Conservation (phyloP, 2,113 vertebrate genomes). For the Peromyscus polionotus region DNA sequence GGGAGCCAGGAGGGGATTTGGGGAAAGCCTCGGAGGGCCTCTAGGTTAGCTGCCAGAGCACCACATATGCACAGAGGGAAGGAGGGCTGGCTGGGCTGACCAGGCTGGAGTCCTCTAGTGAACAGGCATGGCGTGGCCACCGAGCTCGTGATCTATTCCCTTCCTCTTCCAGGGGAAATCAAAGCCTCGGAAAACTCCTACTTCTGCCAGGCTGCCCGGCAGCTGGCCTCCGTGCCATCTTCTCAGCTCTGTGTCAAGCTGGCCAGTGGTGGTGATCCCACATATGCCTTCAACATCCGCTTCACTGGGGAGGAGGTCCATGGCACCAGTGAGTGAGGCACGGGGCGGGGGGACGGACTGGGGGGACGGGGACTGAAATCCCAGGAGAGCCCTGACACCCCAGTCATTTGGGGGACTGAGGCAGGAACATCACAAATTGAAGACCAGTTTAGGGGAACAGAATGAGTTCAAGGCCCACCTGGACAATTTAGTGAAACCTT, state of each 20-base stretch:
- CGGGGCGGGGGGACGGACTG: neutral
- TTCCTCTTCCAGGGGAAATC: constrained; percentile 91
- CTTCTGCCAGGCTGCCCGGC: constrained; percentile 96
- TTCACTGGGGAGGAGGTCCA: constrained; percentile 99
- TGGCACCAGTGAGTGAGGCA: constrained; percentile 93
- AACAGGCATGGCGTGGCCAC: accelerated
- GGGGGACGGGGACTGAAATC: neutral
- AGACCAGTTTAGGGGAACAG: neutral
- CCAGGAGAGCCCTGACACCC: neutral
- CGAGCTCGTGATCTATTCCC: accelerated
- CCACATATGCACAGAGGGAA: neutral
- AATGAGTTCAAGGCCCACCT: neutral
- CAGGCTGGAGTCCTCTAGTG: neutral
- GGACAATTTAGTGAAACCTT: neutral
- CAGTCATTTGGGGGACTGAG: neutral
- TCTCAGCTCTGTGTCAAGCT: constrained; percentile 98
- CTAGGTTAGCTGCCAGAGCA: neutral
- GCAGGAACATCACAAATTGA: neutral
- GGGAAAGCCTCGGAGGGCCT: neutral
- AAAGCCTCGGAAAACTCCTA: constrained; percentile 96
- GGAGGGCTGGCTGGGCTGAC: accelerated
- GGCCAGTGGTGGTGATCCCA: constrained; percentile 97
- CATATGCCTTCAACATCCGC: constrained; percentile 98
- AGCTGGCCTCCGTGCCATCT: constrained; percentile 95
- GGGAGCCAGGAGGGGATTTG: neutral